Percentiles rank a stretch among this genome's conserved stretches.
These are phyloP conservation scores for Paramisgurnus dabryanus DNA, from an alignment of 2,113 vertebrate species.

Conservation along the genomic window DNA sequence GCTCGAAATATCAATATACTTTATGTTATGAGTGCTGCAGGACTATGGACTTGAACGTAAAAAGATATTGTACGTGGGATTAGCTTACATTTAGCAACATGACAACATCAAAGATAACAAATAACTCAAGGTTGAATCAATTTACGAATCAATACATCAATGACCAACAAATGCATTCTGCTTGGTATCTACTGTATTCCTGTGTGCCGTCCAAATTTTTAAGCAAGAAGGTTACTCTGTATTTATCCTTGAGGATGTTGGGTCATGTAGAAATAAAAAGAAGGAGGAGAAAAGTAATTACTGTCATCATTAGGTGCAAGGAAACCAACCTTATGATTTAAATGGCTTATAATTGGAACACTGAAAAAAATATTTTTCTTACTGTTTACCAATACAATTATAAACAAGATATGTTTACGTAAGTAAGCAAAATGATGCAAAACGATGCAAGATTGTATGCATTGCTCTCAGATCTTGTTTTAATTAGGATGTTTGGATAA, in stretches of 20 bases:
- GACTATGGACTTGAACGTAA: background rate
- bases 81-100: background rate
- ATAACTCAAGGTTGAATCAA: background rate
- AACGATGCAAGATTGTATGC: no score
- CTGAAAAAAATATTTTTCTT: no score
- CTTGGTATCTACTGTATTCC: background rate
- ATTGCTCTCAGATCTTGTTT: no score
- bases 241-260: slow-evolving; percentile 42
- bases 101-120: background rate
- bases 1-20: background rate
- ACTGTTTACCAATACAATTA: no score
- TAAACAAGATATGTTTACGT: no score
- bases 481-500: no score
- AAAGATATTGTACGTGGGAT: background rate
- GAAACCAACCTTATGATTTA: slow-evolving; percentile 29
- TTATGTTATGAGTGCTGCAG: background rate
- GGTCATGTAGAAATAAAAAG: slow-evolving; percentile 29
- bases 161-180: background rate
- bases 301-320: slow-evolving; percentile 75
- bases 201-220: background rate
- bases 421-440: no score
- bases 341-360: no score
- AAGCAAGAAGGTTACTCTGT: background rate
- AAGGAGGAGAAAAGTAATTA: slow-evolving; percentile 67
- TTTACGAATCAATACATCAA: background rate